Evolutionary conservation across 2,797 vertebrate genomes (phyloP).

Genomic region (Luscinia luscinia): DNA sequence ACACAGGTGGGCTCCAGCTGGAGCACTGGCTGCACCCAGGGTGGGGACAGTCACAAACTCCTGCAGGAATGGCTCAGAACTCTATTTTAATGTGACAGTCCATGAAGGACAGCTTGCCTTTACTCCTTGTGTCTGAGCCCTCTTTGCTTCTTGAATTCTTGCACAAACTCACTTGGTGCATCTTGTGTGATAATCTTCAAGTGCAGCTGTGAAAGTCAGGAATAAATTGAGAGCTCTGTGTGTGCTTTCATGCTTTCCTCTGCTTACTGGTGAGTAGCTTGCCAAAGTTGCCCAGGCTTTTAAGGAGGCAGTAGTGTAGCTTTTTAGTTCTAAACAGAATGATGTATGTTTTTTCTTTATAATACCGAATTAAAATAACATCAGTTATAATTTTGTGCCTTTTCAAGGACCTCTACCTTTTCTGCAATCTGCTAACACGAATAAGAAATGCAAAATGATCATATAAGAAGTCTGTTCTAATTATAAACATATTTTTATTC

Average conservation of each 20-base stretch:
- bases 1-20: neutral
- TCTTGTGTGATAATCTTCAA: neutral
- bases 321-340: neutral
- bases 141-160: neutral
- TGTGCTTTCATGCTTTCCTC: neutral
- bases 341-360: neutral
- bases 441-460: conserved; percentile 34
- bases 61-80: neutral
- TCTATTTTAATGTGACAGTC: neutral
- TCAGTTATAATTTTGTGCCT: neutral
- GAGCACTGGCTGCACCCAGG: neutral
- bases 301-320: neutral
- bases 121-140: neutral
- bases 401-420: conserved; percentile 30
- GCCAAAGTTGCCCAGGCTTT: neutral
- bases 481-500: conserved; percentile 40
- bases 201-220: neutral
- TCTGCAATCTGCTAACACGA: neutral
- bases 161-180: neutral
- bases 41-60: neutral
- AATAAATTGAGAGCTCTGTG: neutral
- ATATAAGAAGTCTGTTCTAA: conserved; percentile 27
- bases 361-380: conserved; percentile 12
- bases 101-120: neutral
- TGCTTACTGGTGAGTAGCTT: conserved; percentile 9